Evolutionary conservation across 2,888 invertebrate species (phyloP).

Genomic region (Flexamia atlantica): DNA sequence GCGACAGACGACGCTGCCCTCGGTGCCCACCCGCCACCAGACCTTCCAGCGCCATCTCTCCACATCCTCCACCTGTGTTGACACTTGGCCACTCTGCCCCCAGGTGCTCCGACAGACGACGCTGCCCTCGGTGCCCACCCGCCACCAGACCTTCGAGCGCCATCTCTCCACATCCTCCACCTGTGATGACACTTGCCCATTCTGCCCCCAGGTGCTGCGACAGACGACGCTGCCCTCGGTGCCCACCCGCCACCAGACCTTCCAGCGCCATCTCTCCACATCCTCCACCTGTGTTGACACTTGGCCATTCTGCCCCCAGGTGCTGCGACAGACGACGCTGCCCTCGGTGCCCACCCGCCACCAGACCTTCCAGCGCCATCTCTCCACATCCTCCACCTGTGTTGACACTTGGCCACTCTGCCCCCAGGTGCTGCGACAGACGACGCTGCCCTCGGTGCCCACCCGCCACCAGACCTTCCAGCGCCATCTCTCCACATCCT

Average conservation of each 20-base stretch:
- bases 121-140: constrained; percentile 87
- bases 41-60: constrained; percentile 84
- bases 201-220: constrained; percentile 78
- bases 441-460: constrained; percentile 89
- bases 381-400: not conserved
- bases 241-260: constrained; percentile 88
- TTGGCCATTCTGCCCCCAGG: constrained; percentile 64
- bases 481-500: constrained; percentile 81
- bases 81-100: not conserved
- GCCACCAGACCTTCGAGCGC: constrained; percentile 89
- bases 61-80: not conserved
- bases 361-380: constrained; percentile 88
- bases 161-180: constrained; percentile 74
- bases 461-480: constrained; percentile 90
- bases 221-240: constrained; percentile 91
- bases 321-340: constrained; percentile 89
- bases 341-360: constrained; percentile 90
- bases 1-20: constrained; percentile 89
- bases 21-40: constrained; percentile 89
- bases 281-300: not conserved
- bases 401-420: not conserved
- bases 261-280: constrained; percentile 81
- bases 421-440: constrained; percentile 83
- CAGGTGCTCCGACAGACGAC: constrained; percentile 89
- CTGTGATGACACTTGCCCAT: not conserved